phyloP scores from a whole-genome alignment of 2,888 invertebrate species.

The Drosophila koepferae region DNA sequence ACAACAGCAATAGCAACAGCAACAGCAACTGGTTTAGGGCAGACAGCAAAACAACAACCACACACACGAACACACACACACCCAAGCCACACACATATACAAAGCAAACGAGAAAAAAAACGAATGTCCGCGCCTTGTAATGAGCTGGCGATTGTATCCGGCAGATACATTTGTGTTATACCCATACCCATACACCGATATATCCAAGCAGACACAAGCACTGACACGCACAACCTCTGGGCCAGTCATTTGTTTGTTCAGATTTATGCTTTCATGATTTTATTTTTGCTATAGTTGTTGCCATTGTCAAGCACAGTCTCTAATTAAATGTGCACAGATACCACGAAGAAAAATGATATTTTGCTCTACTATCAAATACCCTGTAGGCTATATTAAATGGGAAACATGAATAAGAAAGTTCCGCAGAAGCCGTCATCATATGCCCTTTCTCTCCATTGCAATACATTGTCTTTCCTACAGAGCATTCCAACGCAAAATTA shows the following conservation, averaged over 20 bases:
- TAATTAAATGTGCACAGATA: slow-evolving; percentile 53
- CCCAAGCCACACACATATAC: neutral
- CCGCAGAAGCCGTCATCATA: neutral
- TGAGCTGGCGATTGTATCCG: slow-evolving; percentile 75
- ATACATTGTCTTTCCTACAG: neutral
- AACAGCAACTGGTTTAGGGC: slow-evolving; percentile 43
- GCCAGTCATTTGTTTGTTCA: slow-evolving; percentile 48
- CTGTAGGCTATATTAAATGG: slow-evolving; percentile 1
- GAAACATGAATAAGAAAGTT: neutral
- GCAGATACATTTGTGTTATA: slow-evolving; percentile 65
- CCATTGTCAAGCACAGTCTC: slow-evolving; percentile 53
- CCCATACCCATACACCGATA: slow-evolving; percentile 13
- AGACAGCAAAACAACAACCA: slow-evolving; percentile 5
- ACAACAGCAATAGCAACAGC: neutral
- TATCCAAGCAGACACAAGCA: neutral
- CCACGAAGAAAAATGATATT: neutral
- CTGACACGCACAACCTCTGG: neutral
- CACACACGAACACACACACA: neutral
- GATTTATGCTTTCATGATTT: slow-evolving; percentile 66
- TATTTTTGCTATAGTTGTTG: slow-evolving; percentile 12
- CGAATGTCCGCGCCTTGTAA: slow-evolving; percentile 60
- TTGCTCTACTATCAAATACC: slow-evolving; percentile 2
- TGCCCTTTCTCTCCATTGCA: neutral
- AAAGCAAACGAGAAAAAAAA: slow-evolving; percentile 29
- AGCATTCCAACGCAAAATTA: slow-evolving; percentile 17